phyloP scores from a whole-genome alignment of 2,113 vertebrate genomes.

The Lasiurus borealis region DNA sequence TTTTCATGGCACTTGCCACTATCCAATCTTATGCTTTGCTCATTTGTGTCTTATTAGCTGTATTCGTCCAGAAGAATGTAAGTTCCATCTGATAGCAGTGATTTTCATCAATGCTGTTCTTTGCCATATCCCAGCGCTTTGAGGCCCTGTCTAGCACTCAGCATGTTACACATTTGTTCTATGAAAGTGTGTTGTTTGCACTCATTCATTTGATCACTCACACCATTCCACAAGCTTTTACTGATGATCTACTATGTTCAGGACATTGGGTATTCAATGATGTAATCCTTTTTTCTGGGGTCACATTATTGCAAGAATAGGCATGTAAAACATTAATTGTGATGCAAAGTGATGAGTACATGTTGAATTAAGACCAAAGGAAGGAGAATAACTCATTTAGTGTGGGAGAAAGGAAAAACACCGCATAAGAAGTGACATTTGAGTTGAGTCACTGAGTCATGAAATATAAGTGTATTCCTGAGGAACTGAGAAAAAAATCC shows the following conservation, averaged over 20 bases:
- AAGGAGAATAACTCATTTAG: slow-evolving; percentile 8
- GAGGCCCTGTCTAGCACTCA: not conserved
- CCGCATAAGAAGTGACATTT: slow-evolving; percentile 60
- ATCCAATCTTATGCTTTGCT: not conserved
- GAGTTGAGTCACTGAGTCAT: slow-evolving; percentile 70
- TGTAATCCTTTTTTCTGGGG: not conserved
- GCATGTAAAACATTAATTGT: slow-evolving; percentile 47
- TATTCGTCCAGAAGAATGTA: not conserved
- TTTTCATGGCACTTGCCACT: not conserved
- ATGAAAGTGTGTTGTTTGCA: not conserved
- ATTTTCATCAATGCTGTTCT: not conserved
- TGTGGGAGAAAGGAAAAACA: slow-evolving; percentile 6
- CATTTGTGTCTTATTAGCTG: not conserved
- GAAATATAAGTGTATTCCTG: slow-evolving; percentile 51
- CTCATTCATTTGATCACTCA: not conserved
- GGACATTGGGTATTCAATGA: not conserved
- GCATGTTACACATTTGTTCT: not conserved
- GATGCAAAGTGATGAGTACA: slow-evolving; percentile 48
- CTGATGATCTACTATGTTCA: not conserved
- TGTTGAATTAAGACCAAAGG: slow-evolving; percentile 38
- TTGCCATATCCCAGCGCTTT: not conserved
- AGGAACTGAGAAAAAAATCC: not conserved
- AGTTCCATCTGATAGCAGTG: not conserved
- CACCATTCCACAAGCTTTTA: slow-evolving; percentile 1
- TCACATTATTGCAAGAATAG: slow-evolving; percentile 35